A percentile compares a stretch with the other conserved stretches of the same genome.
These are phyloP conservation scores for Eufriesea mexicana DNA, from an alignment of 1,140 invertebrate species.

Conservation along the genomic window DNA sequence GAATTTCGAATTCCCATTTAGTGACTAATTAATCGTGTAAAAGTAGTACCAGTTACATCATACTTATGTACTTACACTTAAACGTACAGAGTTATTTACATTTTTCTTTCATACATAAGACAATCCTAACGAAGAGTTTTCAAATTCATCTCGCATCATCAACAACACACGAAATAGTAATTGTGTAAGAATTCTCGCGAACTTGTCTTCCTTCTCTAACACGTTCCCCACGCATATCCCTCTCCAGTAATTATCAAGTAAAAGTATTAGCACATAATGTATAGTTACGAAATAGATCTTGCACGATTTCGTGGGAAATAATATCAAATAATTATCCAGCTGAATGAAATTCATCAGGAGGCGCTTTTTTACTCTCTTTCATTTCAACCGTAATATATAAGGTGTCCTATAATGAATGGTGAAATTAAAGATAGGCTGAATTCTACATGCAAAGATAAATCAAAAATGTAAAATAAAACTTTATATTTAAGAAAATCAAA, in stretches of 20 bases:
- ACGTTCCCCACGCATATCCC: background rate
- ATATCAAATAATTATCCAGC: background rate
- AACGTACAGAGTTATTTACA: conserved; percentile 22
- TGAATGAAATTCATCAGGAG: background rate
- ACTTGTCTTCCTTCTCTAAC: background rate
- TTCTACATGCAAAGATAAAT: background rate
- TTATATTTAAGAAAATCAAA: background rate
- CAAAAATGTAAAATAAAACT: background rate
- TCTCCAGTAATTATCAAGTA: conserved; percentile 13
- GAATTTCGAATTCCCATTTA: conserved; percentile 14
- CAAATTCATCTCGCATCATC: background rate
- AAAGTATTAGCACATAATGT: conserved; percentile 29
- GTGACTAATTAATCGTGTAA: conserved; percentile 33
- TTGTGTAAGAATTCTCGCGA: conserved; percentile 3
- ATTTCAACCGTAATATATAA: background rate
- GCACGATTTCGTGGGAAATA: conserved; percentile 2
- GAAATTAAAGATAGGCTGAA: background rate
- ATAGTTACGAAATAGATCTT: conserved; percentile 21
- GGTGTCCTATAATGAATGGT: background rate
- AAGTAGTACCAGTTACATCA: conserved; percentile 38
- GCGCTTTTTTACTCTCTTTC: background rate
- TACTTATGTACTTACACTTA: conserved; percentile 2
- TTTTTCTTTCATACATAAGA: background rate
- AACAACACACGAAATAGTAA: background rate
- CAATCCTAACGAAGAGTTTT: background rate